Conservation (phyloP, 2,888 invertebrate species). For the Ctenicera cuprea region DNA sequence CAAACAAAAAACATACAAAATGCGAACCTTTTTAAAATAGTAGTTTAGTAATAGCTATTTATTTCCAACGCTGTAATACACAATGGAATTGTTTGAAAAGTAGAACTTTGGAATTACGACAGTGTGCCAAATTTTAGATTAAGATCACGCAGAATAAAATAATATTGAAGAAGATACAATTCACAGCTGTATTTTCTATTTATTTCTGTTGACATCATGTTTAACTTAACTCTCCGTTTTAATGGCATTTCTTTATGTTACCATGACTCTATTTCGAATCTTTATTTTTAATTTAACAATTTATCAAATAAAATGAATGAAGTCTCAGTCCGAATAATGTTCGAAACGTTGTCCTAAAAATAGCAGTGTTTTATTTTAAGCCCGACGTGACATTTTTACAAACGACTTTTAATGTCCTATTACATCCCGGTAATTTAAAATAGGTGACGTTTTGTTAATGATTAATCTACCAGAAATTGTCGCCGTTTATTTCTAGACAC, state of each 20-base stretch:
- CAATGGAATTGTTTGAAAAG: constrained; percentile 22
- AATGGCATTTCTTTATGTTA: too few species aligned
- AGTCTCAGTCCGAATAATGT: too few species aligned
- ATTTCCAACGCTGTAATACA: not conserved
- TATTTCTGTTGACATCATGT: not conserved
- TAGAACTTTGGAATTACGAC: constrained; percentile 11
- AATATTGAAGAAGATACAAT: not conserved
- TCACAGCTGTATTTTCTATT: constrained; percentile 3
- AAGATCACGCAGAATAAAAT: constrained; percentile 15
- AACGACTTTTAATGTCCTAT: too few species aligned
- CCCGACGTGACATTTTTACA: too few species aligned
- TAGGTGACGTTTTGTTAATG: constrained; percentile 11
- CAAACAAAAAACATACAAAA: too few species aligned
- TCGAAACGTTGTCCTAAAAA: too few species aligned
- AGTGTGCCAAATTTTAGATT: constrained; percentile 20
- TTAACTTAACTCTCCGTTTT: not conserved
- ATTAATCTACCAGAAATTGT: constrained; percentile 22
- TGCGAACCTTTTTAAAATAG: too few species aligned
- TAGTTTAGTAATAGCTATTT: not conserved
- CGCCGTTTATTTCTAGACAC: constrained; percentile 43
- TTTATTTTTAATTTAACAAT: too few species aligned
- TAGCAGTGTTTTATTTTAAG: too few species aligned
- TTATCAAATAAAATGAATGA: too few species aligned
- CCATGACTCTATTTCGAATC: too few species aligned
- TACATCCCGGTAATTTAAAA: not conserved